phyloP scores from a whole-genome alignment of 2,113 vertebrate species.

The Takifugu bimaculatus region DNA sequence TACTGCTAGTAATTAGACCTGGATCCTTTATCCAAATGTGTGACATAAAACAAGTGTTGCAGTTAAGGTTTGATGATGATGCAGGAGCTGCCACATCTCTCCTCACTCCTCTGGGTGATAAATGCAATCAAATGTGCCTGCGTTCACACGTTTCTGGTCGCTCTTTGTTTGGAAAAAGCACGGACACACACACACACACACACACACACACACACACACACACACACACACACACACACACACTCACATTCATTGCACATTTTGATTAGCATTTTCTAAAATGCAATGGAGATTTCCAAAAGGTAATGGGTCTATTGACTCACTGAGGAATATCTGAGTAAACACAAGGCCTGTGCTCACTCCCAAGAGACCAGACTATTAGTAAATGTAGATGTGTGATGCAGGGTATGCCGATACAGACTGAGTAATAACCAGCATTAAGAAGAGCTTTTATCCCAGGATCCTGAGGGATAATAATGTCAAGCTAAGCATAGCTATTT shows the following conservation, averaged over 20 bases:
- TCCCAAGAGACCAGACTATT: constrained; percentile 25
- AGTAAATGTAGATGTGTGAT: constrained; percentile 24
- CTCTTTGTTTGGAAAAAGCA: too few relatives aligned
- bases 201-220: too few relatives aligned
- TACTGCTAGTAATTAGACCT: too few relatives aligned
- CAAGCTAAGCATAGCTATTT: constrained; percentile 14
- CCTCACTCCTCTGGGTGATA: too few relatives aligned
- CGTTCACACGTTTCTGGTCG: too few relatives aligned
- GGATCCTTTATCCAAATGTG: too few relatives aligned
- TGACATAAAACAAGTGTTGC: too few relatives aligned
- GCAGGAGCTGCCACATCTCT: too few relatives aligned
- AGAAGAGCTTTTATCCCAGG: constrained; percentile 15
- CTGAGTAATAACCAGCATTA: constrained; percentile 31
- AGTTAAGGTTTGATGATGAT: too few relatives aligned
- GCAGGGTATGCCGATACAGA: constrained; percentile 24
- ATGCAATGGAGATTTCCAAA: background rate
- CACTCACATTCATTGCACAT: background rate
- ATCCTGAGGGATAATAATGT: constrained; percentile 10
- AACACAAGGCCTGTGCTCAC: constrained; percentile 10
- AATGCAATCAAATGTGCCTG: too few relatives aligned
- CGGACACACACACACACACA: too few relatives aligned
- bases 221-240: too few relatives aligned
- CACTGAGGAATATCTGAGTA: constrained; percentile 3
- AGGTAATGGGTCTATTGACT: background rate
- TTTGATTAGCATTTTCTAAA: constrained; percentile 12